Evolutionary conservation across 2,797 vertebrate genomes (phyloP), one percentile per base, ranked within the genome.

Genomic region (Ctenopoma kingsleyae): DNA sequence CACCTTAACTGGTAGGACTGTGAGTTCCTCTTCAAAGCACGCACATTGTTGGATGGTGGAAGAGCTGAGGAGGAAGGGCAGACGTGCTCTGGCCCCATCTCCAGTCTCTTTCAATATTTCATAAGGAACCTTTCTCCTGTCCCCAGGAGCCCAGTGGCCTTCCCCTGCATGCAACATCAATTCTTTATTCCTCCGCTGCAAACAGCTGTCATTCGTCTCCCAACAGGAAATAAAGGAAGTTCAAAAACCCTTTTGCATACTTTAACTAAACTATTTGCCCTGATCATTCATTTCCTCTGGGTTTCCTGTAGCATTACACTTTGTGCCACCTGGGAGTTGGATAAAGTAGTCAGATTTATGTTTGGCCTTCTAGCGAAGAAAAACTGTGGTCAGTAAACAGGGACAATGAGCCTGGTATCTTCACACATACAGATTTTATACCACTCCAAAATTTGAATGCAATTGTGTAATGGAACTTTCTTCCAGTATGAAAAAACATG

Each of bases 101-200:
- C 71, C 63, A 82, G 75, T 88, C 81, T 81, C 58, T 58, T 82
- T 94, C 77, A 92, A 92, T 94, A 88, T 94, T 94, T 94, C 78
- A 94, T 89, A 68, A 90, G 80, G 84, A 93, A 81, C 89, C 85
- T 90, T 88, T 93, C 76, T 92, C 84, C 74, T 67, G 72, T 88
- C 83, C 83, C 86, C 81, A 71, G 40, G 79, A 86, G 81, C 86
- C 75, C 80, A 72, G 84, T 59, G 68, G 77, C 83, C 71, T 78
- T 82, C 67, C 73, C 73, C 69, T 81, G 75, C 78, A 76, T 85
- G 75, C 79, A 80, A 60, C 88, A 92, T 93, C 84, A 91, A 90
- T 91, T 90, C 87, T 93, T 93, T 92, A 91, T 92, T 90, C 72
- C 76, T 87, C 76, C 76, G 68, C 84, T 81, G 76, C 86, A 82